Percentiles rank a stretch among this genome's conserved stretches.
phyloP scores from a whole-genome alignment of 2,797 vertebrate species.

The Gila robusta region DNA sequence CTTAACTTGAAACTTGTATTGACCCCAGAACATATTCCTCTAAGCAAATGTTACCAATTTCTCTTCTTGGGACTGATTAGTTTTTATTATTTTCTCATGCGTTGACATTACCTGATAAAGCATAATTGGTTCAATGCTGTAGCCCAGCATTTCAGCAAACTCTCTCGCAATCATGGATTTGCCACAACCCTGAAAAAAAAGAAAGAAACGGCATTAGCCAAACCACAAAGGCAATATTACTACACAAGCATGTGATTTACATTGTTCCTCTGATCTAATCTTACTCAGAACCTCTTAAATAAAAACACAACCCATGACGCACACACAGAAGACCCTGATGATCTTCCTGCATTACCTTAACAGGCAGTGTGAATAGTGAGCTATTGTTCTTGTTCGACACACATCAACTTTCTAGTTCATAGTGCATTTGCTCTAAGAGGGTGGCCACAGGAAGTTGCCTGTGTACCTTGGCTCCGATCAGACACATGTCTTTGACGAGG shows the following conservation, averaged over 20 bases:
- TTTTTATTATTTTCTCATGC: neutral
- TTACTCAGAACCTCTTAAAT: conserved; percentile 8
- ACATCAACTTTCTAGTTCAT: conserved; percentile 35
- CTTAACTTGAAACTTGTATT: conserved; percentile 1
- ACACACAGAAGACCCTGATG: neutral
- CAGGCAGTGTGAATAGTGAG: conserved; percentile 24
- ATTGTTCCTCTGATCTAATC: conserved; percentile 14
- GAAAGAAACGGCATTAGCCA: neutral
- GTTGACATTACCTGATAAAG: conserved; percentile 89
- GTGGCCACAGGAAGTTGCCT: conserved; percentile 33
- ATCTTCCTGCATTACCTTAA: conserved; percentile 30
- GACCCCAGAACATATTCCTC: neutral
- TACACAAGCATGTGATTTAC: neutral
- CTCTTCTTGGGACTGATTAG: neutral
- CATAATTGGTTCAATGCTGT: conserved; percentile 91
- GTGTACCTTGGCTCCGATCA: conserved; percentile 94
- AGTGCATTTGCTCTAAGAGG: neutral
- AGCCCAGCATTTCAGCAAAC: conserved; percentile 92
- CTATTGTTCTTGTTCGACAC: conserved; percentile 32
- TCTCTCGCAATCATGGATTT: conserved; percentile 92
- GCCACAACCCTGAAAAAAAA: conserved; percentile 88
- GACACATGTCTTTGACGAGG: conserved; percentile 94
- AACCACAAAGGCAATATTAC: neutral
- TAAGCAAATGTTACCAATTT: neutral
- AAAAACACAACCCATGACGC: conserved; percentile 13